A percentile compares a stretch with the other conserved stretches of the same genome.
These are phyloP conservation scores for Sebastiscus albofasciatus DNA, from an alignment of 2,797 vertebrate genomes.

Conservation along the genomic window DNA sequence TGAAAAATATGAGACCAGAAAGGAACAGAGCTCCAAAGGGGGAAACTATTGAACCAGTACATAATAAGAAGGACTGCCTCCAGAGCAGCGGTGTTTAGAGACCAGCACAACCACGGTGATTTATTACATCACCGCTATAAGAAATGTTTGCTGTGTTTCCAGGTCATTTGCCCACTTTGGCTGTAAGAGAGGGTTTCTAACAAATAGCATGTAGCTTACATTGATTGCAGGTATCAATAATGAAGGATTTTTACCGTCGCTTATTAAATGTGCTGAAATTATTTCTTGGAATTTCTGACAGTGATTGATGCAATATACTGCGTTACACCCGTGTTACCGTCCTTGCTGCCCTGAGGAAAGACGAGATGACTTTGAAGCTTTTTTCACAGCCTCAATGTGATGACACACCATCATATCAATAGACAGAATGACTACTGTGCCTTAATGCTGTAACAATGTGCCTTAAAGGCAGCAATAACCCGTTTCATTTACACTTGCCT, in stretches of 20 bases:
- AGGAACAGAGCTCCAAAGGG: not conserved
- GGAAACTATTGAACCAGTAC: slow-evolving; percentile 42
- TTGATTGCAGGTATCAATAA: slow-evolving; percentile 51
- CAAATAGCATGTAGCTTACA: slow-evolving; percentile 27
- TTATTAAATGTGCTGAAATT: slow-evolving; percentile 51
- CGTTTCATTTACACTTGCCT: slow-evolving; percentile 22
- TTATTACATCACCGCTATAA: slow-evolving; percentile 53
- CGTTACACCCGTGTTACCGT: slow-evolving; percentile 38
- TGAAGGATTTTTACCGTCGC: slow-evolving; percentile 29
- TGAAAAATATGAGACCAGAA: slow-evolving; percentile 8
- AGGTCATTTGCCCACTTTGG: slow-evolving; percentile 47
- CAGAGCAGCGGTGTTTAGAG: slow-evolving; percentile 33
- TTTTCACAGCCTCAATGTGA: slow-evolving; percentile 47
- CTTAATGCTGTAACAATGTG: not conserved
- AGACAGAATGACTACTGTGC: not conserved
- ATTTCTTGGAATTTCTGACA: slow-evolving; percentile 46
- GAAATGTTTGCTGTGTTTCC: slow-evolving; percentile 45
- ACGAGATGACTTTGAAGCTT: slow-evolving; percentile 59
- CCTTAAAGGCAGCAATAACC: slow-evolving; percentile 30
- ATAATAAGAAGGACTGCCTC: slow-evolving; percentile 39
- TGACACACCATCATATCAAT: slow-evolving; percentile 48
- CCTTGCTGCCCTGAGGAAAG: slow-evolving; percentile 28
- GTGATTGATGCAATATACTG: slow-evolving; percentile 46
- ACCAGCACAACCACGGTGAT: slow-evolving; percentile 41
- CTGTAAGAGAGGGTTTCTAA: slow-evolving; percentile 18